Evolutionary conservation across 2,888 invertebrate genomes (phyloP).

Genomic region (Siphlonurus alternatus): DNA sequence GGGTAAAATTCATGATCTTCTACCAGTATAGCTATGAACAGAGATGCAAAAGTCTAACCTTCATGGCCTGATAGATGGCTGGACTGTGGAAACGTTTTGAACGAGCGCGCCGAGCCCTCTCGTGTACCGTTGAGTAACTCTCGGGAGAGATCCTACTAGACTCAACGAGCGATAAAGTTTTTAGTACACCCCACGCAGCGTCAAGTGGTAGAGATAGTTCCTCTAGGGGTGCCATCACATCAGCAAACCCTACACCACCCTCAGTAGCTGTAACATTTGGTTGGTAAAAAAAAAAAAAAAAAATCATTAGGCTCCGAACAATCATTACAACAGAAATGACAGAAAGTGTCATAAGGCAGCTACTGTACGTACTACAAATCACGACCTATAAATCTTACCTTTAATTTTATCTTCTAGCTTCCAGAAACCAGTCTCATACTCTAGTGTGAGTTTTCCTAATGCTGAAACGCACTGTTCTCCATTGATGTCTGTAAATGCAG

Average conservation of each 20-base stretch:
- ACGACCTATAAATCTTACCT: conserved; percentile 19
- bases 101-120: conserved; percentile 56
- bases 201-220: conserved; percentile 53
- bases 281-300: not conserved
- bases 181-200: conserved; percentile 74
- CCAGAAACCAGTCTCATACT: conserved; percentile 60
- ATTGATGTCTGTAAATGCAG: conserved; percentile 63
- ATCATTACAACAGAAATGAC: not conserved
- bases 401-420: conserved; percentile 43
- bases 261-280: conserved; percentile 16
- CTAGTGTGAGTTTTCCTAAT: conserved; percentile 63
- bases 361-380: not conserved
- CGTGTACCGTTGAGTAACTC: conserved; percentile 60
- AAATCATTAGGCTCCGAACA: not conserved
- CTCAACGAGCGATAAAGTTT: conserved; percentile 64
- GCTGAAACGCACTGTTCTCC: conserved; percentile 73
- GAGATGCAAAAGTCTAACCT: too few species aligned
- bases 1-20: too few species aligned
- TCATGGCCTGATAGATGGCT: conserved; percentile 37
- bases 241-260: conserved; percentile 26
- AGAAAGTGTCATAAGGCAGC: not conserved
- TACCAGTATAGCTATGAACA: too few species aligned
- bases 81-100: conserved; percentile 53
- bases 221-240: conserved; percentile 59
- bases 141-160: conserved; percentile 63